These are phyloP conservation scores for Erpetoichthys calabaricus DNA, from an alignment of 2,797 vertebrate genomes.

Conservation along the genomic window DNA sequence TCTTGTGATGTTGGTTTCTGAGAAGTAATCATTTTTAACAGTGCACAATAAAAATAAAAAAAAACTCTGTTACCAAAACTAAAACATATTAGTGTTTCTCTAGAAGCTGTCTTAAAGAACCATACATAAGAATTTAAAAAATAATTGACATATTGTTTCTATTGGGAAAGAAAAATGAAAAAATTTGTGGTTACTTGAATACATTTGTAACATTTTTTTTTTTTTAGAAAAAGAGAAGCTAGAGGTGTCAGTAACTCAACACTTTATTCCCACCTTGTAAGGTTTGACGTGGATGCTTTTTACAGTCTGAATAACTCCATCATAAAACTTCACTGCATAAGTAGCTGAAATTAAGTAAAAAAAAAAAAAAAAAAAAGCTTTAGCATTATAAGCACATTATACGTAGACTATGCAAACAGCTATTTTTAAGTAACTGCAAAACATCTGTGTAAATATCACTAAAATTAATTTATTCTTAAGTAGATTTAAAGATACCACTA, in stretches of 20 bases:
- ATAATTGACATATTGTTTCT: too few species aligned
- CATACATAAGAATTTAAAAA: too few species aligned
- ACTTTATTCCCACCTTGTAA: conserved; percentile 67
- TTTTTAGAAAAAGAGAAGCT: conserved; percentile 13
- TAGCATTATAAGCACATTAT: not conserved
- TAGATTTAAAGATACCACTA: too few species aligned
- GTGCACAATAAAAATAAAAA: too few species aligned
- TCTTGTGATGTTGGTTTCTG: too few species aligned
- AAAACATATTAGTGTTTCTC: too few species aligned
- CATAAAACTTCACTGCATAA: conserved; percentile 92
- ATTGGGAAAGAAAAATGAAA: conserved; percentile 13
- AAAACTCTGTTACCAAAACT: too few species aligned
- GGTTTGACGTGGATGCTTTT: conserved; percentile 91
- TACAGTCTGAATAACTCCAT: conserved; percentile 87
- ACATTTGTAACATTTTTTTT: conserved; percentile 12
- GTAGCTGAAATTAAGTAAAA: conserved; percentile 60
- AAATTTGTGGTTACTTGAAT: conserved; percentile 18
- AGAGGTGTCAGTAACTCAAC: conserved; percentile 19
- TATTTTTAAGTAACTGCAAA: not conserved
- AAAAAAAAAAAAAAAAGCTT: conserved; percentile 11
- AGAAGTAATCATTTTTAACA: too few species aligned
- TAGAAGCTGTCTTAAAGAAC: too few species aligned
- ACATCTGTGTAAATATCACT: too few species aligned
- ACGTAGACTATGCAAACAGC: not conserved
- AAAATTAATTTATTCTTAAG: too few species aligned